Evolutionary conservation across 2,113 vertebrate genomes (phyloP), one percentile per base, ranked within the genome.

Genomic region (Petrocephalus zakoni): DNA sequence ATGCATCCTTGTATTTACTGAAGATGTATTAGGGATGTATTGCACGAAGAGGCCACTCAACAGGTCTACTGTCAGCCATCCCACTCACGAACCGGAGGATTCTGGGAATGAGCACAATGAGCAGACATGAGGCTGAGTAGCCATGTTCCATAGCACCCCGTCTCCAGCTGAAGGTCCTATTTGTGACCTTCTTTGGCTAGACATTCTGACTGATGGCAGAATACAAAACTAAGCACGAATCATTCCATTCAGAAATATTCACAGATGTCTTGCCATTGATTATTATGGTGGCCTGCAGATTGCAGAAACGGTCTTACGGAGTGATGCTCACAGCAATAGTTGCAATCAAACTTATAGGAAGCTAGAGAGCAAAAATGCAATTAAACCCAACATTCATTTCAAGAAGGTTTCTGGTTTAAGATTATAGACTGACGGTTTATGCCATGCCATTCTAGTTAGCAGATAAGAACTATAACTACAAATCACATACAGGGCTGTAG

Each of bases 1-100:
- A 13, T 11, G 61, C 68, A 87, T 89, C 83, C 87, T 89, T 89
- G 85, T 87, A 90, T 91, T 91, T 91, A 91, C 90, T 86, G 90
- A 47, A 61, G 87, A 86, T 91, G 88, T 78, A 78, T 37, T 78
- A 15, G 15, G 25, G 85, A 46, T n/a, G n/a, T n/a, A n/a, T 68
- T 68, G 90, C 86, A 90, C 5, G 51, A 29, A 85, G 83, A 53
- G 22, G 58, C 42, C 68, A 13, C 34, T 78, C 34, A 78, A 75
- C 68, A 75, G 68, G 25, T 37, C 25, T 22, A 17, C 68, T 78
- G 29, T 78, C 34, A 78, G 72, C 72, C 72, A 78, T 42, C 72
- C 72, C 72, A 34, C 51, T 47, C 47, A 47, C 84, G 22, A 15
- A 29, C 25, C 49, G 17, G 46, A 49, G n/a, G 22, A 46, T 85